Evolutionary conservation across 1,140 invertebrate species (phyloP).

Genomic region (Zaprionus vittiger): DNA sequence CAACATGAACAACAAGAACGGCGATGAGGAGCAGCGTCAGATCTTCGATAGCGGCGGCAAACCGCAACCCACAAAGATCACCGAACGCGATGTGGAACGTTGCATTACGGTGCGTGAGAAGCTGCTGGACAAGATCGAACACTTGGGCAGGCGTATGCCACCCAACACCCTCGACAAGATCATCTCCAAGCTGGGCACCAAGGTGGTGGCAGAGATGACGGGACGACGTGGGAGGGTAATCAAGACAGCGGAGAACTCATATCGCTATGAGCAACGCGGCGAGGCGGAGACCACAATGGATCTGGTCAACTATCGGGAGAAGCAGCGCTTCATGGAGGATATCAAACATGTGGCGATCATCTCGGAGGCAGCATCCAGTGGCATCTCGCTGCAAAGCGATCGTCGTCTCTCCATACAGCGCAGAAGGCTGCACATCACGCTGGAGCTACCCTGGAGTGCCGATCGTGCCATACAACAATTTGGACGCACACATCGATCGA

Average conservation of each 20-base stretch:
- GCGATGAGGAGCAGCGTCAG: background rate
- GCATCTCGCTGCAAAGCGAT: constrained; percentile 98
- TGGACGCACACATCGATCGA: constrained; percentile 91
- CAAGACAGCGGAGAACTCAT: constrained; percentile 92
- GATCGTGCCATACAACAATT: constrained; percentile 99
- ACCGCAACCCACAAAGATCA: constrained; percentile 34
- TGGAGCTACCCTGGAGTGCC: constrained; percentile 99
- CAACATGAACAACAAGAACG: constrained; percentile 45
- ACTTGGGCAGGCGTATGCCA: constrained; percentile 93
- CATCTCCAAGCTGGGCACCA: constrained; percentile 98
- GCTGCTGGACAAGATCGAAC: constrained; percentile 93
- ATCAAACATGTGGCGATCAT: constrained; percentile 99
- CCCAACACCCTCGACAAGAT: constrained; percentile 99
- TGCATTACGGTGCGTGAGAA: constrained; percentile 94
- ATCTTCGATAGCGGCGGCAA: constrained; percentile 9
- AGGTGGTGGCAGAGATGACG: constrained; percentile 99
- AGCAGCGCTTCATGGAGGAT: constrained; percentile 97
- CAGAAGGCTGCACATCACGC: constrained; percentile 97
- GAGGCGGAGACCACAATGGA: constrained; percentile 97
- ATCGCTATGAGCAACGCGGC: constrained; percentile 96
- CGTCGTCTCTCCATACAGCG: constrained; percentile 94
- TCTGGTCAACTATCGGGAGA: constrained; percentile 95
- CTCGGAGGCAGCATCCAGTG: constrained; percentile 98
- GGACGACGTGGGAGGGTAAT: constrained; percentile 98
- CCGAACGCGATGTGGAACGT: constrained; percentile 72